Base-by-base conservation (phyloP, 2,888 invertebrate genomes). In the Drosophila mayaguana region DNA sequence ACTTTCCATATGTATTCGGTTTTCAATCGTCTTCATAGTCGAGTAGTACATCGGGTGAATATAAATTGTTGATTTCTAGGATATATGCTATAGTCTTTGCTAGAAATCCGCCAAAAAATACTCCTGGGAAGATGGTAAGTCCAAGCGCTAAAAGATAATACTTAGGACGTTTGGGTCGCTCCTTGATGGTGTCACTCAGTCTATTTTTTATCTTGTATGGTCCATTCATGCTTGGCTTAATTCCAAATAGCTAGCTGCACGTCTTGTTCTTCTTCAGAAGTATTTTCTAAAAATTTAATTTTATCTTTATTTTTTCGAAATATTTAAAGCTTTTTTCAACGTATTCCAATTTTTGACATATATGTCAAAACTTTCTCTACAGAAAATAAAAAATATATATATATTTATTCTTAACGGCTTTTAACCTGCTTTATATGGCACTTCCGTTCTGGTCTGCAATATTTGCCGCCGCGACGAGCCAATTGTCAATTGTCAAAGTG, bases 371-470 rank as follows among this genome's bases (percentile, higher is more conserved):
- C 77, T 77, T 77, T 77, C 80, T 79, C 80, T 34, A 70, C 7
- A 50, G n/a, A 8, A 8, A 8, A 28, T 8, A 28, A 28, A 8
- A 0, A 28, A 28, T 8, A 8, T 9, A 28, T 7, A 28, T 28
- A 28, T 28, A 28, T 28, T 8, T 28, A 28, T 28, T 28, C 62
- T n/a, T 70, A 77, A 78, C 75, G 70, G 63, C 59, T 64, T 64
- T 56, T 28, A 62, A 59, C 61, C 63, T n/a, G 68, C 64, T 68
- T 75, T 70, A 67, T 67, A 75, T 72, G 87, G 81, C 53, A 83
- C 83, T 84, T 88, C 83, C 89, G 83, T 84, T 88, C 81, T 75
- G 59, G 50, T 72, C 87, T 57, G 53, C 70, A 79, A 75, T 72
- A 65, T 75, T 75, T 71, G 65, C 46, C 7, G 48, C 34, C 51